Evolutionary conservation across 1,140 invertebrate genomes (phyloP).

Genomic region (Solenopsis invicta): DNA sequence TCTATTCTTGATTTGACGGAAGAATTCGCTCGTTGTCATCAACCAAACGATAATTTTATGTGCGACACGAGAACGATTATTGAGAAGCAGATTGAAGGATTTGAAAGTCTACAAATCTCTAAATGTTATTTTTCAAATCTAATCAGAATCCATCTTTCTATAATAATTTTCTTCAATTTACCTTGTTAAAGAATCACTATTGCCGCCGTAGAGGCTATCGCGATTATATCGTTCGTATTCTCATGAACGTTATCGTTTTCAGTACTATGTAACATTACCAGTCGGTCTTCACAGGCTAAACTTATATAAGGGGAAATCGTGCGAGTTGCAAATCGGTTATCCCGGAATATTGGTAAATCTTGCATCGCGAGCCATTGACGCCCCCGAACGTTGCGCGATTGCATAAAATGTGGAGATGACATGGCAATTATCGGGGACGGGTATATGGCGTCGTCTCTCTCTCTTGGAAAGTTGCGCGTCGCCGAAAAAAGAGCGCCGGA

Average conservation of each 20-base stretch:
- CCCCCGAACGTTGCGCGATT: neutral
- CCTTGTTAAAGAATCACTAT: neutral
- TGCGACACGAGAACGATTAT: no score
- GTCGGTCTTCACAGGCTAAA: neutral
- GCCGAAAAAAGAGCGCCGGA: constrained; percentile 1
- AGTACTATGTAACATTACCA: neutral
- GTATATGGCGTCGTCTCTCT: neutral
- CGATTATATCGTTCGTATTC: neutral
- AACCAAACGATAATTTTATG: constrained; percentile 14
- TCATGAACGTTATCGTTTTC: neutral
- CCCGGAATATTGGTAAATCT: neutral
- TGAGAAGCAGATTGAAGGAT: neutral
- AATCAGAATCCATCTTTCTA: neutral
- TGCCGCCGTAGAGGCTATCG: neutral
- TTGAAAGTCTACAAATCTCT: neutral
- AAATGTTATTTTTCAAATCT: neutral
- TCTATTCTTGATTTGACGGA: neutral
- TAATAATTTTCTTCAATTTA: neutral
- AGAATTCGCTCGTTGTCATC: neutral
- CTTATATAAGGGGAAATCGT: constrained; percentile 9
- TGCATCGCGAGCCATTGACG: neutral
- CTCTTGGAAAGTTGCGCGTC: constrained; percentile 26
- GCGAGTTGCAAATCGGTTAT: neutral
- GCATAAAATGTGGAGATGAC: constrained; percentile 7
- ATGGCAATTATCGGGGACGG: constrained; percentile 21